Percentiles rank a stretch among this genome's conserved stretches.
These are phyloP conservation scores for Pseudocheirus occidentalis DNA, from an alignment of 2,797 vertebrate species.

Conservation along the genomic window DNA sequence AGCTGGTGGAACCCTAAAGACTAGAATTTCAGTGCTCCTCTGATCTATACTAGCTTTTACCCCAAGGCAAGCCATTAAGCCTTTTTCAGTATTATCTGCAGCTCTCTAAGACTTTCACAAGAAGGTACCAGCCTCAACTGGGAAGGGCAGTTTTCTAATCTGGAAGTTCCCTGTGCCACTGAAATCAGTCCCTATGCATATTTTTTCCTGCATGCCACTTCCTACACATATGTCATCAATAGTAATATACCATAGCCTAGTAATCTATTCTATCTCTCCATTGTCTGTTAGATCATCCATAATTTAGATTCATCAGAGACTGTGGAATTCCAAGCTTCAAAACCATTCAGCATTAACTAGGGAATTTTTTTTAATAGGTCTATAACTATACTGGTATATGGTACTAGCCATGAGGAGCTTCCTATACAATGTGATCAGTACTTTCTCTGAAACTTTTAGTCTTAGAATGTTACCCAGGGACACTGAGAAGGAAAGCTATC, in stretches of 20 bases:
- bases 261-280: background rate
- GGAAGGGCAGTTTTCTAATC: background rate
- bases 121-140: background rate
- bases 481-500: background rate
- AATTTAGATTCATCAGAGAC: background rate
- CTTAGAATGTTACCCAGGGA: background rate
- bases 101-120: background rate
- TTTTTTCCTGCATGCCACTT: background rate
- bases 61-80: background rate
- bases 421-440: background rate
- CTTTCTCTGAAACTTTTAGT: background rate
- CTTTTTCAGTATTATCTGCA: background rate
- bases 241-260: background rate
- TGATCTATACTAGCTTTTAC: background rate
- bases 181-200: background rate
- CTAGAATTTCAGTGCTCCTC: background rate
- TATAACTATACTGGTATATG: background rate
- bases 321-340: background rate
- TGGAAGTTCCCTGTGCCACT: background rate
- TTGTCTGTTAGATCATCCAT: background rate
- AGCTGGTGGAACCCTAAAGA: background rate
- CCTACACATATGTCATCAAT: background rate
- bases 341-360: background rate
- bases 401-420: background rate
- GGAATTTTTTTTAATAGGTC: background rate